Evolutionary conservation across 2,888 invertebrate species (phyloP).

Genomic region (Tortrix viridana): DNA sequence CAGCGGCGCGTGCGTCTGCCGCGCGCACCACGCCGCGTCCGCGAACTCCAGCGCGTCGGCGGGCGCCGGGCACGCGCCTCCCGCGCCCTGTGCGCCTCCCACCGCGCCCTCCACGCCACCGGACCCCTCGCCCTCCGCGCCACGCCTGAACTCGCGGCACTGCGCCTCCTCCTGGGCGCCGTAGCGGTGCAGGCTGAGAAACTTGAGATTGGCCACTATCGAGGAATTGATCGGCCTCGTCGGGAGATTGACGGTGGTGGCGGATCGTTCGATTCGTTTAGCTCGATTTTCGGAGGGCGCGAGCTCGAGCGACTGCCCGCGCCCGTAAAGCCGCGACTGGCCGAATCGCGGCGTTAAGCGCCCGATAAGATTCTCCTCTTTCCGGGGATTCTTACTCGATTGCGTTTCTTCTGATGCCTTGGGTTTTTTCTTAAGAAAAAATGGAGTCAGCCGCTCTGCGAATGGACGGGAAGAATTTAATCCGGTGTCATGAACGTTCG

Average conservation of each 20-base stretch:
- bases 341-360: slow-evolving; percentile 76
- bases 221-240: slow-evolving; percentile 71
- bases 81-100: slow-evolving; percentile 13
- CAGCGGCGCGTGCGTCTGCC: slow-evolving; percentile 50
- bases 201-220: slow-evolving; percentile 72
- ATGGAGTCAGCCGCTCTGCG: slow-evolving; percentile 76
- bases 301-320: slow-evolving; percentile 75
- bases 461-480: slow-evolving; percentile 64
- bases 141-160: slow-evolving; percentile 55
- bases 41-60: slow-evolving; percentile 22
- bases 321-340: slow-evolving; percentile 71
- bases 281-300: slow-evolving; percentile 55
- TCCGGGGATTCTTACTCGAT: slow-evolving; percentile 52
- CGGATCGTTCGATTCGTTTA: slow-evolving; percentile 73
- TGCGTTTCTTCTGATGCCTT: slow-evolving; percentile 62
- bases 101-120: background rate
- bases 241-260: slow-evolving; percentile 70
- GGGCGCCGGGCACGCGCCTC: slow-evolving; percentile 27
- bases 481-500: slow-evolving; percentile 74
- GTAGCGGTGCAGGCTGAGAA: slow-evolving; percentile 77
- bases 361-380: slow-evolving; percentile 74
- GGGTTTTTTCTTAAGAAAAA: slow-evolving; percentile 75
- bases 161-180: slow-evolving; percentile 64
- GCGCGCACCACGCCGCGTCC: slow-evolving; percentile 26
- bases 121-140: slow-evolving; percentile 44